phyloP scores from a whole-genome alignment of 2,113 vertebrate genomes.

The Callospermophilus lateralis region DNA sequence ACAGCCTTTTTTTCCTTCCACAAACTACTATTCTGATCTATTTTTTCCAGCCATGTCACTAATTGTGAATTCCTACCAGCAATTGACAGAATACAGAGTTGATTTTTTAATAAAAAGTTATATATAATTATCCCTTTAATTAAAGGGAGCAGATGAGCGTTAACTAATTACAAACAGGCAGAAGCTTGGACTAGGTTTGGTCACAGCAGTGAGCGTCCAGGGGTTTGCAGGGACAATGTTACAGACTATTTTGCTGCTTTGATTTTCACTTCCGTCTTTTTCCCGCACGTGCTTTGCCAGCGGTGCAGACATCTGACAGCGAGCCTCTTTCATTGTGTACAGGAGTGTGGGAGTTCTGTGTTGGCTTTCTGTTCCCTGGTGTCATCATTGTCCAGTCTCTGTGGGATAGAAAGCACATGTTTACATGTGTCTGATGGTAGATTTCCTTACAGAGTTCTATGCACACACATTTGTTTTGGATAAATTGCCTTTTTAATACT shows the following conservation, averaged over 20 bases:
- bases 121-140: slow-evolving; percentile 97
- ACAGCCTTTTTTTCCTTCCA: slow-evolving; percentile 85
- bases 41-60: slow-evolving; percentile 92
- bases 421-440: slow-evolving; percentile 53
- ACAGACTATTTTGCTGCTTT: slow-evolving; percentile 80
- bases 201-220: slow-evolving; percentile 86
- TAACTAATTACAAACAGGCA: slow-evolving; percentile 89
- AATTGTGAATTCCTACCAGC: slow-evolving; percentile 97
- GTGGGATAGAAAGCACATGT: background rate
- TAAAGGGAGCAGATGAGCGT: slow-evolving; percentile 93
- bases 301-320: background rate
- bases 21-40: slow-evolving; percentile 87
- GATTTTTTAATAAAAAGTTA: slow-evolving; percentile 94
- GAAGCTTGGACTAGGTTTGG: slow-evolving; percentile 88
- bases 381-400: background rate
- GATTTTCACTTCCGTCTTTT: slow-evolving; percentile 23
- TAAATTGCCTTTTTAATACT: too few species aligned
- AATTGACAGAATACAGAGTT: slow-evolving; percentile 95
- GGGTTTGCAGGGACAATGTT: slow-evolving; percentile 86
- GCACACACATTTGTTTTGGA: too few species aligned
- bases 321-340: background rate
- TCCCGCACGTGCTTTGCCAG: slow-evolving; percentile 39
- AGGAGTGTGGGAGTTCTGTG: background rate
- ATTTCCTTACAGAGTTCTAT: too few species aligned
- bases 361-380: background rate